Evolutionary conservation across 2,797 vertebrate genomes (phyloP).

Genomic region (Gouania willdenowi): DNA sequence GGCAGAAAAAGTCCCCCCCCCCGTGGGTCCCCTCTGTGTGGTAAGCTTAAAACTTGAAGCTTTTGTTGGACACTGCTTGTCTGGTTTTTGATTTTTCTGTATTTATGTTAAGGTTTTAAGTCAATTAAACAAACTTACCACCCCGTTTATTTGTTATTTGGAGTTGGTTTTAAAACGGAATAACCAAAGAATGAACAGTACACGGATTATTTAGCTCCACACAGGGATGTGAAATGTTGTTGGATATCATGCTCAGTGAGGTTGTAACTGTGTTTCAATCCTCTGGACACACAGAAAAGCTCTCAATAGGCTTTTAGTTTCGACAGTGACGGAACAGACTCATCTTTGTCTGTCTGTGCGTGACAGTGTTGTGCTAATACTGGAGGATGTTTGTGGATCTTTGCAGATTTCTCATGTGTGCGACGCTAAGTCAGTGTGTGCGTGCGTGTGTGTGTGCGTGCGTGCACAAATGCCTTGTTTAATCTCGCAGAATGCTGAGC

Average conservation of each 20-base stretch:
- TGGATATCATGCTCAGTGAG: constrained; percentile 11
- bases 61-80: too few relatives aligned
- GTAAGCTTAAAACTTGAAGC: too few relatives aligned
- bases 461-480: constrained; percentile 55
- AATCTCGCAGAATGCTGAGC: constrained; percentile 59
- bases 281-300: constrained; percentile 10
- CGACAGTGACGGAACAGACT: constrained; percentile 52
- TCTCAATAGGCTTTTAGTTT: constrained; percentile 23
- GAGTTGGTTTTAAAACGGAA: too few relatives aligned
- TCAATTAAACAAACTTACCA: too few relatives aligned
- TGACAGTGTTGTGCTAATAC: constrained; percentile 17
- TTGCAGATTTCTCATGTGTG: background rate
- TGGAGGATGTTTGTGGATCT: background rate
- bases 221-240: constrained; percentile 18
- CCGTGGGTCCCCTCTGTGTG: too few relatives aligned
- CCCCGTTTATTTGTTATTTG: too few relatives aligned
- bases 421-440: too few relatives aligned
- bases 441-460: background rate
- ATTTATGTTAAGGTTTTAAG: too few relatives aligned
- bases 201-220: background rate
- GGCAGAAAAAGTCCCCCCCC: too few relatives aligned
- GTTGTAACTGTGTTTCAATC: constrained; percentile 11
- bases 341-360: constrained; percentile 25
- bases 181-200: too few relatives aligned
- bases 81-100: too few relatives aligned